phyloP scores from a whole-genome alignment of 2,797 vertebrate genomes.

The Denticeps clupeoides region DNA sequence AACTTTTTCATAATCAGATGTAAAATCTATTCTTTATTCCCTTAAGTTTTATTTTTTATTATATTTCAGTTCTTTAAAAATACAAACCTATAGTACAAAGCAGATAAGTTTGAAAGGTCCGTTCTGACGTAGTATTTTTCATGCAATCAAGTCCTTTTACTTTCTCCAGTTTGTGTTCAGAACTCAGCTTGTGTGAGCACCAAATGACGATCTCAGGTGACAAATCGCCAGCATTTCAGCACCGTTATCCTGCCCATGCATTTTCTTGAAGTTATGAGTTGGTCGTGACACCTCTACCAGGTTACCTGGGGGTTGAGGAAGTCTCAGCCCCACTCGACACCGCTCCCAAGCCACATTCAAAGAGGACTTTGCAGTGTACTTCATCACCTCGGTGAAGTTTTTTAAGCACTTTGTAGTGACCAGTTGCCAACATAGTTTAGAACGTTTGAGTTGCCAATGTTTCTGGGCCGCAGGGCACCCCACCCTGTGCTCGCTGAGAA shows the following conservation, averaged over 20 bases:
- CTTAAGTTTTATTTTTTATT: slow-evolving; percentile 52
- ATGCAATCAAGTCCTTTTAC: slow-evolving; percentile 26
- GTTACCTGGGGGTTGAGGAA: no score
- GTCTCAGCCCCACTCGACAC: neutral
- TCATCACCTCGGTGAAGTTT: slow-evolving; percentile 46
- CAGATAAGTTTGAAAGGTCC: no score
- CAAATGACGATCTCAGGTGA: slow-evolving; percentile 61
- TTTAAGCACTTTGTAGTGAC: slow-evolving; percentile 91
- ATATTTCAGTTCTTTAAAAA: slow-evolving; percentile 19
- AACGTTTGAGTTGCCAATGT: slow-evolving; percentile 70
- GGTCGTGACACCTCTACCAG: no score
- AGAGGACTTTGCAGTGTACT: neutral
- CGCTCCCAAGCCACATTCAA: neutral
- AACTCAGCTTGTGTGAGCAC: slow-evolving; percentile 33
- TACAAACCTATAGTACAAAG: slow-evolving; percentile 4
- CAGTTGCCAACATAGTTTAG: slow-evolving; percentile 75
- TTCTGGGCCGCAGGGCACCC: slow-evolving; percentile 35
- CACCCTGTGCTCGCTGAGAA: no score
- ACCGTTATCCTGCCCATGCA: no score
- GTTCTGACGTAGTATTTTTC: neutral
- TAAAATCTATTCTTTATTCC: slow-evolving; percentile 56
- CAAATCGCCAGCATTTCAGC: slow-evolving; percentile 58
- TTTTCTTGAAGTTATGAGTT: no score
- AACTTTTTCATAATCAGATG: slow-evolving; percentile 57
- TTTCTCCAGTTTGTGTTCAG: slow-evolving; percentile 12